phyloP scores from a whole-genome alignment of 2,888 invertebrate species.

The Leptinotarsa haldemani region DNA sequence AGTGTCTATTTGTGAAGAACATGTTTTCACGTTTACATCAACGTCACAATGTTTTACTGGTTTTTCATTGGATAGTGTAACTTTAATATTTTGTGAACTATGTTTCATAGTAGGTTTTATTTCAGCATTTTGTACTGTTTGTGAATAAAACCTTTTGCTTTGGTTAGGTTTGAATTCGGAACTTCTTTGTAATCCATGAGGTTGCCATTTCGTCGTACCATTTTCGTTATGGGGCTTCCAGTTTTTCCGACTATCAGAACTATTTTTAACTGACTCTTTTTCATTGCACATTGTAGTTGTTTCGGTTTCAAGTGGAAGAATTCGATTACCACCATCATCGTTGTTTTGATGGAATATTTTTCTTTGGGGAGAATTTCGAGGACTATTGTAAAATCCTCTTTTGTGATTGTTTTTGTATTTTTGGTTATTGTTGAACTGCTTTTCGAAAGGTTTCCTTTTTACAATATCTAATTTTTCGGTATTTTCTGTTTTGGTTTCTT shows the following conservation, averaged over 20 bases:
- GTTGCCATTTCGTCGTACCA: slow-evolving; percentile 40
- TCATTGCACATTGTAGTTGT: slow-evolving; percentile 19
- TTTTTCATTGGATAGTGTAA: slow-evolving; percentile 3
- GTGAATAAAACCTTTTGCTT: slow-evolving; percentile 17
- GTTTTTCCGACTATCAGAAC: slow-evolving; percentile 43
- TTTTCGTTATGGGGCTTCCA: slow-evolving; percentile 46
- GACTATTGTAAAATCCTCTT: slow-evolving; percentile 47
- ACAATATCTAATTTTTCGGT: slow-evolving; percentile 25
- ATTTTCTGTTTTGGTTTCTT: slow-evolving; percentile 31
- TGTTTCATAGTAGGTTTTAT: slow-evolving; percentile 37
- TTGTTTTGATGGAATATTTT: slow-evolving; percentile 28
- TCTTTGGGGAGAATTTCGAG: slow-evolving; percentile 44
- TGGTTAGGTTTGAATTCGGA: slow-evolving; percentile 28
- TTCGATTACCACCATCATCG: background rate
- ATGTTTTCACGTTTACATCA: slow-evolving; percentile 1
- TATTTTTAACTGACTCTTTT: slow-evolving; percentile 29
- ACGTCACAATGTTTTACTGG: background rate
- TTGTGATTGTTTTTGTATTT: slow-evolving; percentile 45
- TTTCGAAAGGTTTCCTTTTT: slow-evolving; percentile 40
- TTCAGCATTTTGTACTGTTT: slow-evolving; percentile 22
- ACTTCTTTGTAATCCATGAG: slow-evolving; percentile 33
- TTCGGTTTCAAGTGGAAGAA: slow-evolving; percentile 7
- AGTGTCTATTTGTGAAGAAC: slow-evolving; percentile 25
- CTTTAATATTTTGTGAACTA: slow-evolving; percentile 43
- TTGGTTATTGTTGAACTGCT: slow-evolving; percentile 37